A percentile compares a stretch with the other conserved stretches of the same genome.
These are phyloP conservation scores for Hemichromis elongatus DNA, from an alignment of 2,113 vertebrate genomes.

Conservation along the genomic window DNA sequence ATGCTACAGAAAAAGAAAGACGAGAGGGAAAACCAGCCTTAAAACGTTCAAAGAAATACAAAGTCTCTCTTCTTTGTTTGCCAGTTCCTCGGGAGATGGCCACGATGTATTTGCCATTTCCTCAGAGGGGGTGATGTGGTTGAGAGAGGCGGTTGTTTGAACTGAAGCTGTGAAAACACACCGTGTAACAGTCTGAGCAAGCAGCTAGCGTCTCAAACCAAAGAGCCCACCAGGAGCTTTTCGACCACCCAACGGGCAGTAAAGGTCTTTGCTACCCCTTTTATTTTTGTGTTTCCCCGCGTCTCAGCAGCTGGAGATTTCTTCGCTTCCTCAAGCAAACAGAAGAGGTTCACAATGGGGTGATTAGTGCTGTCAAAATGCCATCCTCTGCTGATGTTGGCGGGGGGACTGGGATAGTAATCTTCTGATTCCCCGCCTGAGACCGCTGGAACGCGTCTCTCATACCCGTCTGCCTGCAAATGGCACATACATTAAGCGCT, in stretches of 20 bases:
- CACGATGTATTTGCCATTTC: conserved; percentile 8
- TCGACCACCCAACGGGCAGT: conserved; percentile 27
- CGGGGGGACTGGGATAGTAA: conserved; percentile 17
- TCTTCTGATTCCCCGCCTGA: conserved; percentile 1
- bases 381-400: conserved; percentile 20
- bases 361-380: conserved; percentile 60
- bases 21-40: background rate
- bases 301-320: conserved; percentile 1
- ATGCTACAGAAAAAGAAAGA: conserved; percentile 24
- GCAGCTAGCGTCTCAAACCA: conserved; percentile 32
- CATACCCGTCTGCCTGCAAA: background rate
- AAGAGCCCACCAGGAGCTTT: conserved; percentile 21
- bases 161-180: conserved; percentile 52
- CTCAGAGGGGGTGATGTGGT: background rate
- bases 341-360: conserved; percentile 37
- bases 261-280: background rate
- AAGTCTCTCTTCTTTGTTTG: conserved; percentile 27
- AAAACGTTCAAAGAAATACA: conserved; percentile 47
- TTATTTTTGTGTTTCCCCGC: background rate
- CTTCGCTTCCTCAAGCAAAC: conserved; percentile 11
- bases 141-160: conserved; percentile 28
- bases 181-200: conserved; percentile 26
- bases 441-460: background rate
- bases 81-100: conserved; percentile 13
- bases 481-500: background rate